Evolutionary conservation across 92 coral and sea anemone species (phyloP), one percentile per base, ranked within the genome.

Genomic region (Ricordea florida): DNA sequence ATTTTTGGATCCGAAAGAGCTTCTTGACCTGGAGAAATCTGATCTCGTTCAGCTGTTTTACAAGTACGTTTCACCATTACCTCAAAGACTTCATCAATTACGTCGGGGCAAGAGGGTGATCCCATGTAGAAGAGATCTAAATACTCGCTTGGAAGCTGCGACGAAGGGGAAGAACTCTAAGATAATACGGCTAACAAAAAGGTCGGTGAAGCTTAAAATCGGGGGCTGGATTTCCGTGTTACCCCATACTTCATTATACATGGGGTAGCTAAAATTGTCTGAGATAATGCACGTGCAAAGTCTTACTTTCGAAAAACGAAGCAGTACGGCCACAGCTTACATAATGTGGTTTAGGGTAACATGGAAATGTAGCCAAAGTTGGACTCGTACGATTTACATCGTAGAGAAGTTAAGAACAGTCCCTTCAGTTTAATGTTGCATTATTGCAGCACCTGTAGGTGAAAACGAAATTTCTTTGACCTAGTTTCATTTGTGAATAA

Each of bases 31-130:
- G 40, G 96, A 89, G 20, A 94, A 94, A 48, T 72, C 68, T 13
- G 89, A 62, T 33, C 78, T 94, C 29, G 98, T 94, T 18, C 76
- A 69, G 48, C 71, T 91, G 2, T 94, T 88, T 70, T 85, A 94
- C 52, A 93, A 85, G 33, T 68, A 55, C 70, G 90, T 89, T 34
- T 80, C 92, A 10, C 98, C 98, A 6, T 52, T 91, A 69, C 97
- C 98, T 55, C 98, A 94, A 44, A 63, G 98, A 66, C 53, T 76
- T 0, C 91, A 87, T 23, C 92, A 94, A 69, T 89, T 92, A 22
- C 81, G 93, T 34, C 79, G 98, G 26, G 90, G 86, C 22, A 94
- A 86, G 59, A 49, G 90, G 21, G 36, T 45, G 23, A 67, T 66
- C 15, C 88, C 93, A 47, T 48, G 62, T 41, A 32, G 76, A 22